A percentile compares a stretch with the other conserved stretches of the same genome.
Evolutionary conservation across 2,888 invertebrate species (phyloP).

Genomic region (Tribolium freemani): DNA sequence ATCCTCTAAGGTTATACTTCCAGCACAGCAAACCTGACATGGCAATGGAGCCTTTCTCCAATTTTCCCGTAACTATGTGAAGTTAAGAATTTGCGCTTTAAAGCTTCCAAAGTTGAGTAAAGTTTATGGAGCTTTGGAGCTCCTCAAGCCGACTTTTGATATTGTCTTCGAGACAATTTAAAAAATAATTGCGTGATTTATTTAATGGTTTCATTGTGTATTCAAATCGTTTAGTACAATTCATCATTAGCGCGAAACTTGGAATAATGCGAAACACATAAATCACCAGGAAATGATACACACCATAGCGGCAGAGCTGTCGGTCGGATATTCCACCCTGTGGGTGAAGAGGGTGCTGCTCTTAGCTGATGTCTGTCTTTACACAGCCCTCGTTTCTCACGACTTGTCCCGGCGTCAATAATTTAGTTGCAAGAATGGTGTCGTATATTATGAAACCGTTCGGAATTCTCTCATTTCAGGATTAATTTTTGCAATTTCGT

Average conservation of each 20-base stretch:
- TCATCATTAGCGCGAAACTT: constrained; percentile 32
- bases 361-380: constrained; percentile 33
- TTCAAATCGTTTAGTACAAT: constrained; percentile 32
- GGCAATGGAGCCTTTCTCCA: constrained; percentile 26
- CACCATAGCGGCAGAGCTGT: constrained; percentile 26
- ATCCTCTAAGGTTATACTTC: constrained; percentile 21
- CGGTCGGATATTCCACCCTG: constrained; percentile 42
- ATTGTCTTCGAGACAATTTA: constrained; percentile 1
- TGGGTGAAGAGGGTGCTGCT: constrained; percentile 41
- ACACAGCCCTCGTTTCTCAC: constrained; percentile 46
- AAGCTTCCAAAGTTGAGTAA: constrained; percentile 30
- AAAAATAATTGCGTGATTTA: not conserved
- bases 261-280: constrained; percentile 33
- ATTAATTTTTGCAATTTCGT: not conserved
- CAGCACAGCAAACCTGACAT: not conserved
- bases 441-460: constrained; percentile 27
- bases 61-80: constrained; percentile 35
- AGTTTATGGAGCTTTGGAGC: constrained; percentile 35
- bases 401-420: constrained; percentile 46
- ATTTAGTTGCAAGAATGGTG: constrained; percentile 39
- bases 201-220: constrained; percentile 10
- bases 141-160: not conserved
- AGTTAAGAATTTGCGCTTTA: constrained; percentile 42
- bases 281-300: constrained; percentile 36
- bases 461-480: not conserved